Evolutionary conservation across 2,113 vertebrate genomes (phyloP).

Genomic region (Eonycteris spelaea): DNA sequence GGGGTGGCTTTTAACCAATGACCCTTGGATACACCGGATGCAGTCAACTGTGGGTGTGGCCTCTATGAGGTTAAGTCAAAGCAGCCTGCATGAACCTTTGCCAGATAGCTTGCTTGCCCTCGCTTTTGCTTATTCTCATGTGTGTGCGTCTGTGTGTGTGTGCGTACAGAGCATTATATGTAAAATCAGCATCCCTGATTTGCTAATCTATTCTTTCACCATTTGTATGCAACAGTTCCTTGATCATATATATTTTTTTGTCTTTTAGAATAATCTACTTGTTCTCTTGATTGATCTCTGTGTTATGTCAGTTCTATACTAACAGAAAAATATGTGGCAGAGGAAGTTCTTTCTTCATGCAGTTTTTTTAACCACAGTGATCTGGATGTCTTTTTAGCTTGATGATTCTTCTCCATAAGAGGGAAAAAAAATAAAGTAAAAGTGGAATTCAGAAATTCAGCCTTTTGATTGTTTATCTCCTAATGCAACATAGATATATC

Average conservation of each 20-base stretch:
- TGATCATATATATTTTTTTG: not conserved
- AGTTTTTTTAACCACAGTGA: not conserved
- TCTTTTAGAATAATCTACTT: not conserved
- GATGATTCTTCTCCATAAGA: not conserved
- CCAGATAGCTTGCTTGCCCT: not conserved
- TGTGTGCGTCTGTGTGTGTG: not conserved
- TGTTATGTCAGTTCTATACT: not conserved
- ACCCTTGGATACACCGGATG: not conserved
- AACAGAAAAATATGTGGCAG: not conserved
- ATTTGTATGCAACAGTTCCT: not conserved
- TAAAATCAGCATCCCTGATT: not conserved
- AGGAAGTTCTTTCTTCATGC: not conserved
- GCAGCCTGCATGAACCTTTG: not conserved
- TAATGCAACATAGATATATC: not conserved
- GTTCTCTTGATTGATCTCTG: not conserved
- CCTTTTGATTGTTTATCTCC: not conserved
- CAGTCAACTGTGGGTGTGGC: not conserved
- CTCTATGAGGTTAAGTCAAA: not conserved
- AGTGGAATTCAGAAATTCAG: not conserved
- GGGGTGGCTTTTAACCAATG: not conserved
- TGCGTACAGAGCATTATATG: not conserved
- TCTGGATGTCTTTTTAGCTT: not conserved
- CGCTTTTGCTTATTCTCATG: not conserved
- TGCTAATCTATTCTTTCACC: not conserved
- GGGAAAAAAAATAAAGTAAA: not conserved